A percentile compares a stretch with the other conserved stretches of the same genome.
These are phyloP conservation scores for Otis tarda DNA, from an alignment of 2,113 vertebrate species.

Conservation along the genomic window DNA sequence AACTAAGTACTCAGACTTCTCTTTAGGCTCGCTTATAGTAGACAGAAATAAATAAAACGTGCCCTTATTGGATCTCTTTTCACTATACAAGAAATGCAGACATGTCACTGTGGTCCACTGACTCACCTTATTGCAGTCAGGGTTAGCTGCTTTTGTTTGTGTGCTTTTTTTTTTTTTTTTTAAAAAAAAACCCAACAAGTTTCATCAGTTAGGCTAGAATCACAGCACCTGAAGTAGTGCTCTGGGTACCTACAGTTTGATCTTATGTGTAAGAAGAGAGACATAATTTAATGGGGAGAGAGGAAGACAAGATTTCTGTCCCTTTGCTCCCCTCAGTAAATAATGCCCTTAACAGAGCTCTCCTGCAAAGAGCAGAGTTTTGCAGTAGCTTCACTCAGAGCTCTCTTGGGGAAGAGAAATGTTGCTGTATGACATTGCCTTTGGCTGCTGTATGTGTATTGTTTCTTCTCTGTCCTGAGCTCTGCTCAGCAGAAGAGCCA, in stretches of 20 bases:
- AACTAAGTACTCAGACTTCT: background rate
- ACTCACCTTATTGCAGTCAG: background rate
- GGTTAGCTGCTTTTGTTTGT: background rate
- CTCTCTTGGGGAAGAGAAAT: background rate
- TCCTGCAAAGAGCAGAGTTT: background rate
- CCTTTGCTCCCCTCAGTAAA: background rate
- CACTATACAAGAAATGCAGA: background rate
- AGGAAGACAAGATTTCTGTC: background rate
- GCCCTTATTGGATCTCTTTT: background rate
- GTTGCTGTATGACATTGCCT: background rate
- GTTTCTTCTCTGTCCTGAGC: background rate
- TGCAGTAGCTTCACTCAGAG: background rate
- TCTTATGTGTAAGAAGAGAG: background rate
- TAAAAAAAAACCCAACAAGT: background rate
- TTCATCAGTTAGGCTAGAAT: background rate
- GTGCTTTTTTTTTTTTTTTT: background rate
- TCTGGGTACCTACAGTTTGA: background rate
- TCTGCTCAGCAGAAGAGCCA: background rate
- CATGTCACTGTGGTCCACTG: rapidly evolving
- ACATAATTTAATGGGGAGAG: background rate
- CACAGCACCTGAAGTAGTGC: background rate
- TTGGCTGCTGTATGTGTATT: background rate
- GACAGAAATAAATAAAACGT: background rate
- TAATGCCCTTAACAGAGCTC: background rate
- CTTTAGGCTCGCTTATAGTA: background rate